Evolutionary conservation across 2,797 vertebrate species (phyloP).

Genomic region (Sebastes trivittatus): DNA sequence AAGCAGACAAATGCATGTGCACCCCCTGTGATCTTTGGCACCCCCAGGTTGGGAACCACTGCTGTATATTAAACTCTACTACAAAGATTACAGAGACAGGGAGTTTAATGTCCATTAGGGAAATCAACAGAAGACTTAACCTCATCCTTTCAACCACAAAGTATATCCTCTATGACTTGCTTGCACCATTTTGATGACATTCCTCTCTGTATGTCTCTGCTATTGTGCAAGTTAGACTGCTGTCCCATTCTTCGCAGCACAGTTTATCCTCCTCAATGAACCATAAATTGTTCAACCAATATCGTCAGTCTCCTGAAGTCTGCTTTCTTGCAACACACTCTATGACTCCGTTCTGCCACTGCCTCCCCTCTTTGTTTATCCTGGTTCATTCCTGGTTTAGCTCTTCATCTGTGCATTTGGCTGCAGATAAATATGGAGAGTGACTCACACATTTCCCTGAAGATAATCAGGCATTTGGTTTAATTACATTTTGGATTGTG

Average conservation of each 20-base stretch:
- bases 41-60: no score
- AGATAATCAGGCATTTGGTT: conserved; percentile 18
- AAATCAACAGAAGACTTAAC: not conserved
- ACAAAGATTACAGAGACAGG: not conserved
- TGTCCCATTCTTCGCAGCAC: not conserved
- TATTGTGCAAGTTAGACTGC: not conserved
- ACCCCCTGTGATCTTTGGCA: no score
- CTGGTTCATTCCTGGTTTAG: conserved; percentile 23
- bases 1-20: no score
- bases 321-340: not conserved
- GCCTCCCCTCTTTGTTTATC: conserved; percentile 38
- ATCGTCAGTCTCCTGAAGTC: not conserved
- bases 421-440: conserved; percentile 36
- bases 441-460: conserved; percentile 53
- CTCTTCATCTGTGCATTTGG: conserved; percentile 43
- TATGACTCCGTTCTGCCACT: not conserved
- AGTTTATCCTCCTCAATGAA: not conserved
- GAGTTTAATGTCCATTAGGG: not conserved
- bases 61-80: not conserved
- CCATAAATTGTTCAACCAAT: not conserved
- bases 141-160: conserved; percentile 5
- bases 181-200: not conserved
- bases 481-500: conserved; percentile 29
- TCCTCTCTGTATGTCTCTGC: not conserved
- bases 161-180: not conserved